Percentiles rank a stretch among this genome's conserved stretches.
phyloP scores from a whole-genome alignment of 2,888 invertebrate species.

The Esperia sulphurella region DNA sequence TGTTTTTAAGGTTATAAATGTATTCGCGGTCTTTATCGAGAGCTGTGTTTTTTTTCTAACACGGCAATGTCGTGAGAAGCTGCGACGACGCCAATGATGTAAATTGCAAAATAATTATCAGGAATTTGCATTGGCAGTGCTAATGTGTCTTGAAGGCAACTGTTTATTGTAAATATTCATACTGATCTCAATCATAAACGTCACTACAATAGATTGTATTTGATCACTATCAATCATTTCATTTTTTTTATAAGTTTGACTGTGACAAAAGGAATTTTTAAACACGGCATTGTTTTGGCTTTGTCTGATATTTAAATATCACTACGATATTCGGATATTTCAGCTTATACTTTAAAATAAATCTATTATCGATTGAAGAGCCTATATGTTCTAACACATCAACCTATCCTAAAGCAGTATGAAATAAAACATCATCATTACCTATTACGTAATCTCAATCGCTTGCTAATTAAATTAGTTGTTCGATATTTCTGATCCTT shows the following conservation, averaged over 20 bases:
- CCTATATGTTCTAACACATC: too few relatives aligned
- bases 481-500: too few relatives aligned
- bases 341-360: too few relatives aligned
- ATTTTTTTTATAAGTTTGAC: not conserved
- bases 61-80: conserved; percentile 36
- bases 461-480: too few relatives aligned
- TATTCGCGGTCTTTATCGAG: conserved; percentile 33
- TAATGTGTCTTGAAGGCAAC: conserved; percentile 33
- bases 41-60: conserved; percentile 36
- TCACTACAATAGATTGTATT: not conserved
- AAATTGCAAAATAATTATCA: conserved; percentile 67
- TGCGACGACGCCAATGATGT: conserved; percentile 44
- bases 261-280: too few relatives aligned
- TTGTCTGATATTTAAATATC: too few relatives aligned
- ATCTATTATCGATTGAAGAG: too few relatives aligned
- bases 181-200: not conserved
- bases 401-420: too few relatives aligned
- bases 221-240: not conserved
- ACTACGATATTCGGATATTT: too few relatives aligned
- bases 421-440: too few relatives aligned
- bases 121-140: conserved; percentile 36
- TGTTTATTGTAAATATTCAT: conserved; percentile 4
- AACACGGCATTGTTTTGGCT: too few relatives aligned
- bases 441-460: too few relatives aligned
- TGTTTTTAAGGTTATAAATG: conserved; percentile 40